Evolutionary conservation across 1,140 invertebrate species (phyloP).

Genomic region (Cydia fagiglandana): DNA sequence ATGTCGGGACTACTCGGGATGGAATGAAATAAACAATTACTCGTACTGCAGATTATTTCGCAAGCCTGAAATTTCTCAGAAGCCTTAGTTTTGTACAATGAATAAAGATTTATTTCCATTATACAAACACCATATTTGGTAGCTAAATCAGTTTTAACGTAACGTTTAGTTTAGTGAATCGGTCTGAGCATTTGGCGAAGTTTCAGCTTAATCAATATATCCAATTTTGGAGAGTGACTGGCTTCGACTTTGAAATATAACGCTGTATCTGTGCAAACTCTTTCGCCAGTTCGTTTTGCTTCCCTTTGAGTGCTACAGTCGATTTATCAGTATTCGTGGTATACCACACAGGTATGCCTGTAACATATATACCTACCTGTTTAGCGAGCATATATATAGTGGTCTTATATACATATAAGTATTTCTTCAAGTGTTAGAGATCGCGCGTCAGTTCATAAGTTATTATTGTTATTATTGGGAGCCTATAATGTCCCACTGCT

Average conservation of each 20-base stretch:
- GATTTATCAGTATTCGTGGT: background rate
- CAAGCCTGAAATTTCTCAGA: no score
- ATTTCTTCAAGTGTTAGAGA: no score
- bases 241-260: constrained; percentile 12
- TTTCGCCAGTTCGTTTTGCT: background rate
- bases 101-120: no score
- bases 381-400: background rate
- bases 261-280: constrained; percentile 2
- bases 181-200: background rate
- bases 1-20: no score
- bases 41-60: no score
- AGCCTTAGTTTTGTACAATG: no score
- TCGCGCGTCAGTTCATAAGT: no score
- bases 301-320: background rate
- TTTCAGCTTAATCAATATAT: background rate
- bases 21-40: no score
- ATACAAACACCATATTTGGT: no score
- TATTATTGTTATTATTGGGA: no score
- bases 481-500: no score
- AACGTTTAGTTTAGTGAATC: background rate
- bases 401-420: background rate
- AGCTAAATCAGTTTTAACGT: background rate
- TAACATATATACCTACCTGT: background rate
- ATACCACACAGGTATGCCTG: no score
- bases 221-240: constrained; percentile 13